Base-by-base conservation (phyloP, 2,888 invertebrate genomes). In the Atethmia centrago region DNA sequence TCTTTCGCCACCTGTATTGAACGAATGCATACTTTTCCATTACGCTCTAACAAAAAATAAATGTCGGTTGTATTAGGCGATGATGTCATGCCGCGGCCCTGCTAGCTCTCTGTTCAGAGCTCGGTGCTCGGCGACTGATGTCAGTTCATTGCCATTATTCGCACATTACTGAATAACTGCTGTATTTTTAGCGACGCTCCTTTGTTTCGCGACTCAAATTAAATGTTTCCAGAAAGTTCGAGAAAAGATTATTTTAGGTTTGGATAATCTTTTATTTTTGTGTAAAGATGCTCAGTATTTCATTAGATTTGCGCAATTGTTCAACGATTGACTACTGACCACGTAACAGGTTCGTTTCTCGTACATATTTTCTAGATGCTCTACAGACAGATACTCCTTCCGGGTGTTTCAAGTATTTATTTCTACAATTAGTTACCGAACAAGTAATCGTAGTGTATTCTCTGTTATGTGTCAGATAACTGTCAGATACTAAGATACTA, bases 21-120 rank as follows among this genome's bases (percentile, higher is more conserved):
- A 25, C 58, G 31, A 45, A 36, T 56, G n/a, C 47, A 55, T 16
- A 71, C 42, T 49, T 65, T 58, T 73, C 31, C 28, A 65, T 56
- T 55, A 73, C 3, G 51, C 9, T 36, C 25, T 16, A 21, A 69
- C 70, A 71, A 71, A 80, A 67, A 67, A 45, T 3, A 0, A 28
- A 69, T 36, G 31, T n/a, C 4, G 31, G 58, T 59, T 62, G 19
- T 59, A 68, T 65, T 21, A 31, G 55, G 67, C 59, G 62, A n/a
- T 80, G 80, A 80, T 47, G 59, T 71, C 67, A 71, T 19, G 49
- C 28, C 25, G 8, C 40, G n/a, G 55, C 31, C 58, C 12, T 40
- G n/a, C n/a, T 16, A 21, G 9, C 19, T 14, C 16, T 21, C 4
- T 21, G 65, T 51, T 28, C 40, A 1, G 1, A 16, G 49, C 28